Base-by-base conservation (phyloP, 2,888 invertebrate species). In the Polymixis flavicincta region DNA sequence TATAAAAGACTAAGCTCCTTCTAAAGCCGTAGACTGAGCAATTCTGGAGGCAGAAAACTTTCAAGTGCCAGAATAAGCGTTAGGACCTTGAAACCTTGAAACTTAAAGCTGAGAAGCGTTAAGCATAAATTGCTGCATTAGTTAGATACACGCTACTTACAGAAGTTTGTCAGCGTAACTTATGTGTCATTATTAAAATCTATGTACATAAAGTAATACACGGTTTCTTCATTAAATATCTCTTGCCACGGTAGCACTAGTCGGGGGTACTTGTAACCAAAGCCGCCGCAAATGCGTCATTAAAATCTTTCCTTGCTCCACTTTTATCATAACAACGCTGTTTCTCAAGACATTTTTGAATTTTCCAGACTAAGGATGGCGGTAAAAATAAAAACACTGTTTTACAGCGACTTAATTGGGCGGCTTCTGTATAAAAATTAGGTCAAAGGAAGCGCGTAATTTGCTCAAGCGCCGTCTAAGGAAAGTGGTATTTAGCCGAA, bases 211-310 rank as follows among this genome's bases (percentile, higher is more conserved):
- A 80, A 60, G 37, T 60, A n/a, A 57, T 28, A 60, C 22, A 54
- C 28, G 52, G 59, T 57, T 25, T 59, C 48, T 42, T 81, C 76
- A 81, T 86, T 81, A 84, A 60, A 71, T 68, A 59, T 70, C 55
- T 78, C n/a, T 57, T 14, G 66, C 65, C 25, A 60, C 19, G 64
- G 50, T 42, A 28, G 69, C 42, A 66, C 61, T 68, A 37, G 72
- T 59, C 52, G 25, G 9, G 42, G 25, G 32, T 65, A 37, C 66
- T 75, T 55, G 72, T 48, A 82, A 79, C 70, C 32, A 64, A 74
- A 82, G 68, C 48, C 73, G 59, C 71, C 48, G 65, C 71, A 87
- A 85, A 87, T 75, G 83, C 71, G 77, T 85, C 87, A 85, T 85
- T 85, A 85, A 85, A 85, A 74, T 74, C 48, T 80, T 75, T 61